These are phyloP conservation scores for Herpetotheres cachinnans DNA, from an alignment of 2,113 vertebrate species.

Conservation along the genomic window DNA sequence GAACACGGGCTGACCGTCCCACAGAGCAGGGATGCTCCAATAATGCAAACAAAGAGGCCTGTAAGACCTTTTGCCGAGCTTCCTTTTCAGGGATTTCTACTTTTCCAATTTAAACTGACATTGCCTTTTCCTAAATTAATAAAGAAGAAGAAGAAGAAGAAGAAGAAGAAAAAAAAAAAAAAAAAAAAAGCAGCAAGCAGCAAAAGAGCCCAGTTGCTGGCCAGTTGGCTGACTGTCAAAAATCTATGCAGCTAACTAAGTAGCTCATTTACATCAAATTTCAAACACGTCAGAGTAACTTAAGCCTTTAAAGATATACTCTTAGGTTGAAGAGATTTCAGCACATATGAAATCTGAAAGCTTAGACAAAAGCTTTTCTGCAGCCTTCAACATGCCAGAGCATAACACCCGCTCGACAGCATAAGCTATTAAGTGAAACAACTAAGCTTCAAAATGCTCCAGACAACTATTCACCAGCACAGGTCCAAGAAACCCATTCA, in stretches of 20 bases:
- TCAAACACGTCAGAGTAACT: not conserved
- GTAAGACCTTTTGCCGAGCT: not conserved
- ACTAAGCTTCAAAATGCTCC: not conserved
- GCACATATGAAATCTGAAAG: not conserved
- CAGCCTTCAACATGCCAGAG: not conserved
- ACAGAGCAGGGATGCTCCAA: not conserved
- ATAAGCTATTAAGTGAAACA: not conserved
- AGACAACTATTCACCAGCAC: not conserved
- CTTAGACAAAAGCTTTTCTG: not conserved
- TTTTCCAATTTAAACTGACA: not conserved
- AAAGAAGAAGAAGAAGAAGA: too few species aligned
- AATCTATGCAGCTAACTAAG: not conserved
- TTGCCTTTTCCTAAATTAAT: not conserved
- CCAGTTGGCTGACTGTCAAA: not conserved
- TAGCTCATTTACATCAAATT: not conserved
- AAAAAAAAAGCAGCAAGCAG: not conserved
- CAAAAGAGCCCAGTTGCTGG: not conserved
- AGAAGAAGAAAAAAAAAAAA: too few species aligned
- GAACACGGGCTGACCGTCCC: not conserved
- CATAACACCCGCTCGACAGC: not conserved
- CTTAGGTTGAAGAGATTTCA: not conserved
- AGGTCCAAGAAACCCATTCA: not conserved
- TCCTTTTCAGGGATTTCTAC: not conserved
- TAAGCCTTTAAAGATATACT: not conserved
- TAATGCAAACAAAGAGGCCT: not conserved